Evolutionary conservation across 2,888 invertebrate species (phyloP), one percentile per base, ranked within the genome.

Genomic region (Incurvaria masculella): DNA sequence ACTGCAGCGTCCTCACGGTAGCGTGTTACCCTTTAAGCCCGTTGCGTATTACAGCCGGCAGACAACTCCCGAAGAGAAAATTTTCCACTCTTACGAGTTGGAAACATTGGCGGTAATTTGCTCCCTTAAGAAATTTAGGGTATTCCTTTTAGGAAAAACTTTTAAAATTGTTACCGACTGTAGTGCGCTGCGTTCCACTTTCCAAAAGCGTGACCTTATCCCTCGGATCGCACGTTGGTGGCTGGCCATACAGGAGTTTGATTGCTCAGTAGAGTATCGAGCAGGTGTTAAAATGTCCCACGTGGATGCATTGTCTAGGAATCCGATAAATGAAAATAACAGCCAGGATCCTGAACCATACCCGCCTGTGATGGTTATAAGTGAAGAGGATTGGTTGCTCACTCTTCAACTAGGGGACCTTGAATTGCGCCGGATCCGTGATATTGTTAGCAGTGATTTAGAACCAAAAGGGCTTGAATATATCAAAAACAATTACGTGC

Each of bases 51-150:
- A 53, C 48, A 61, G 59, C 49, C 42, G 51, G 21, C 52, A 55
- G 16, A 56, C 56, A 1, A 49, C 55, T 6, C 14, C 16, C 4
- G 53, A 51, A 2, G 55, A 59, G 43, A 45, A 49, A 2, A 50
- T 46, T 8, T 59, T 52, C 21, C 52, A 51, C 60, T 65, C 46
- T 56, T 61, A 59, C 47, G 60, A 61, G 42, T 47, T 61, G 6
- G 55, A 59, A 42, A 56, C 57, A 4, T 52, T 69, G 10, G 65
- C 65, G 1, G 57, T 67, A 0, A 60, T 67, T 0, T 59, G 56
- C 45, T 55, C 58, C n/a, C 26, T 66, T 1, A 48, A 57, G 16
- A 59, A 62, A 46, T 66, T 66, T 49, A 52, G 63, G 10, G 54
- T 55, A 1, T n/a, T 66, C 47, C 43, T 68, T 1, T 49, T 61